Evolutionary conservation across 2,888 invertebrate genomes (phyloP).

Genomic region (Operophtera brumata): DNA sequence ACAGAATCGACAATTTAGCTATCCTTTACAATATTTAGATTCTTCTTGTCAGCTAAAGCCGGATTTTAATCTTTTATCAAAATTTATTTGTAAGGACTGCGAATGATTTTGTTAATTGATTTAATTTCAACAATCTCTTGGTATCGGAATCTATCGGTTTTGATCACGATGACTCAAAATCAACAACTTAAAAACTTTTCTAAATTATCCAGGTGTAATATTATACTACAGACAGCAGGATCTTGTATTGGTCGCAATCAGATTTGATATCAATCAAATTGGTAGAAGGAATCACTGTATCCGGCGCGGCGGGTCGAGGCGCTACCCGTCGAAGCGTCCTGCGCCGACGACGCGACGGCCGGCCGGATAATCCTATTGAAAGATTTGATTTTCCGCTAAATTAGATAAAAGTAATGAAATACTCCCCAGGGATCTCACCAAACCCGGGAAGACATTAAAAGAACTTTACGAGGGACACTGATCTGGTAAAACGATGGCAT

Average conservation of each 20-base stretch:
- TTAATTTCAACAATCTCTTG: background rate
- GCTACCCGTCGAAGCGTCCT: slow-evolving; percentile 45
- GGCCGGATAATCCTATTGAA: slow-evolving; percentile 73
- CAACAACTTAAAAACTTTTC: too few species aligned
- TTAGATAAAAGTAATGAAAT: slow-evolving; percentile 79
- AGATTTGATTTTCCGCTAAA: slow-evolving; percentile 79
- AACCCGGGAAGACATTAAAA: slow-evolving; percentile 47
- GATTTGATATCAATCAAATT: slow-evolving; percentile 27
- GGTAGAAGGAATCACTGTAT: slow-evolving; percentile 36
- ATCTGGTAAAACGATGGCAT: slow-evolving; percentile 32
- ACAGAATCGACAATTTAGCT: too few species aligned
- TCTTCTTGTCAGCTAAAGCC: too few species aligned
- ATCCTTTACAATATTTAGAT: too few species aligned
- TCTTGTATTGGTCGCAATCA: slow-evolving; percentile 20
- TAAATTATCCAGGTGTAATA: background rate
- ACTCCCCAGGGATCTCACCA: slow-evolving; percentile 56
- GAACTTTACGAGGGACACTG: slow-evolving; percentile 46
- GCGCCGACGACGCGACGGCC: slow-evolving; percentile 40
- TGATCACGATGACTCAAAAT: too few species aligned
- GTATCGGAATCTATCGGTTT: too few species aligned
- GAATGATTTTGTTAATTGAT: slow-evolving; percentile 4
- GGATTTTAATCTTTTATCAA: background rate
- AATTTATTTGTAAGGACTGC: background rate
- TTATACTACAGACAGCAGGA: background rate
- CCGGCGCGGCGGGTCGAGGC: slow-evolving; percentile 34